phyloP scores from a whole-genome alignment of 1,140 invertebrate species.

The Lepidurus packardi region DNA sequence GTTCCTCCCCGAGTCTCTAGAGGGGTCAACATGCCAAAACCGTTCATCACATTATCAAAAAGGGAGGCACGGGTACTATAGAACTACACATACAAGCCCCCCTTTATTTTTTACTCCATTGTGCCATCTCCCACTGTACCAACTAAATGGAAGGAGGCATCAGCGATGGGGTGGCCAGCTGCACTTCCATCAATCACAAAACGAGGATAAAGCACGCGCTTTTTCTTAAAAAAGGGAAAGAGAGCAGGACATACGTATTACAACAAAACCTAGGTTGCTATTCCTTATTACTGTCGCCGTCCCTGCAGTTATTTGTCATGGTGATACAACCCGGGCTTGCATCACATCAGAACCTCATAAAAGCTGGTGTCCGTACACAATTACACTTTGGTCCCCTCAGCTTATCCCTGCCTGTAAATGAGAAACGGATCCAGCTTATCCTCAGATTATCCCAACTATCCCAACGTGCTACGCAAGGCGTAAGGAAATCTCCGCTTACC shows the following conservation, averaged over 20 bases:
- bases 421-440: background rate
- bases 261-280: background rate
- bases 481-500: background rate
- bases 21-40: slow-evolving; percentile 18
- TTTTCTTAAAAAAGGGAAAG: slow-evolving; percentile 19
- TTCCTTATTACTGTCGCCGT: background rate
- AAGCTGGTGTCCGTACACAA: background rate
- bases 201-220: slow-evolving; percentile 12
- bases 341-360: background rate
- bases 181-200: slow-evolving; percentile 21
- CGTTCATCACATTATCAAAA: slow-evolving; percentile 19
- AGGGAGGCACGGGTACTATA: slow-evolving; percentile 12
- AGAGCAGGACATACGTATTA: background rate
- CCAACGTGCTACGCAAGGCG: background rate
- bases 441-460: slow-evolving; percentile 11
- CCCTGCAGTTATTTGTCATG: background rate
- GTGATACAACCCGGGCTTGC: background rate
- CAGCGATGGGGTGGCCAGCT: slow-evolving; percentile 2
- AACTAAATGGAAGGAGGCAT: slow-evolving; percentile 12
- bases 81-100: background rate
- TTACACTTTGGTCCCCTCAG: background rate
- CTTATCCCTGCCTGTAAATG: slow-evolving; percentile 1
- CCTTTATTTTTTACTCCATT: background rate
- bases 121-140: background rate
- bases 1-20: background rate